Base-by-base conservation (phyloP, 2,888 invertebrate species). In the Chelonus formosanus region DNA sequence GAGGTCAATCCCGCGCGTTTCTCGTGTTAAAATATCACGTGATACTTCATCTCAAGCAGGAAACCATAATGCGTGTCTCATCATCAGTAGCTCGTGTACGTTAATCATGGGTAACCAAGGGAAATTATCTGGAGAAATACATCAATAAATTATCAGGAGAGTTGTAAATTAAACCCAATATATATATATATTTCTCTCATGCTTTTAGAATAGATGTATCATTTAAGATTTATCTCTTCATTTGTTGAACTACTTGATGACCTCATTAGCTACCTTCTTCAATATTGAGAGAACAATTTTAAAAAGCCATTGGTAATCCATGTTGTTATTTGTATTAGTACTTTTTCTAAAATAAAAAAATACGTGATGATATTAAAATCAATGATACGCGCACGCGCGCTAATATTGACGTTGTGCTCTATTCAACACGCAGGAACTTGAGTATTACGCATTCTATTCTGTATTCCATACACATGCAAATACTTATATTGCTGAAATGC, bases 331-430 rank as follows among this genome's bases (percentile, higher is more conserved):
- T 20, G 20, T 20, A 20, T 20, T 20, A 20, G 20, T 20, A 2
- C 20, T 20, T 20, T 2, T 20, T 20, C 20, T 40, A 50, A 7
- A 52, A 52, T 32, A 32, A 32, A 32, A 52, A 2, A 52, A 20
- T 53, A 35, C 31, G 20, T 31, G 8, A 35, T 36, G 4, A 6
- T 35, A 57, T 57, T 63, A 48, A 48, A 47, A 36, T 47, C 20
- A 48, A 65, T 65, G 63, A 70, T 69, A 60, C 45, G 81, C 81
- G 81, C 81, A 75, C 74, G 81, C 81, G 79, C 78, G 73, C 67
- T 73, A 71, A 74, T 82, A 82, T 82, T 81, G 81, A 82, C 81
- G 80, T 68, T 61, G 70, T 71, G 43, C 69, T 66, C 63, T 65
- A 62, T 4, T 34, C 50, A 59, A 67, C 61, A 69, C 71, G 66